phyloP scores from a whole-genome alignment of 1,140 invertebrate species.

The Physella acuta region DNA sequence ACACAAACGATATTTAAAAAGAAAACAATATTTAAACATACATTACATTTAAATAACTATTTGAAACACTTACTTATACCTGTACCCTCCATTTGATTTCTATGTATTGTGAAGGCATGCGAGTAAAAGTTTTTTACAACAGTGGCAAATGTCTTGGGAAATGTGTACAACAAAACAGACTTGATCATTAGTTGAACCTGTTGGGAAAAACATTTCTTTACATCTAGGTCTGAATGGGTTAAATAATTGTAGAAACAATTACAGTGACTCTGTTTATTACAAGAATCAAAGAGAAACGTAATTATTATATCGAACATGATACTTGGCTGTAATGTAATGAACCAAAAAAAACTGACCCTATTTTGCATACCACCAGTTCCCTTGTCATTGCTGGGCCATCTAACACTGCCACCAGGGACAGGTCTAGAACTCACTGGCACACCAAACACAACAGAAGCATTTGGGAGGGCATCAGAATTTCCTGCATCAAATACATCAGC shows the following conservation, averaged over 20 bases:
- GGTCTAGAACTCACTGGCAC: not conserved
- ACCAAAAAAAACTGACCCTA: no score
- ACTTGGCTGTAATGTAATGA: no score
- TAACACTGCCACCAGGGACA: not conserved
- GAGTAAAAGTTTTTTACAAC: constrained; percentile 47
- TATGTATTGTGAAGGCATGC: constrained; percentile 44
- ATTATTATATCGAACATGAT: no score
- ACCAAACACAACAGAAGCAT: constrained; percentile 16
- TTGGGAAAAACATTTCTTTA: no score
- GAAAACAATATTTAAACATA: not conserved
- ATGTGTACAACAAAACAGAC: constrained; percentile 42
- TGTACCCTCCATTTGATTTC: not conserved
- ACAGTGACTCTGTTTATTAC: no score
- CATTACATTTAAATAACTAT: not conserved
- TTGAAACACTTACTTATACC: no score
- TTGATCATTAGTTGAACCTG: constrained; percentile 37
- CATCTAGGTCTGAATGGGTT: no score
- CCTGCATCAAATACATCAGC: not conserved
- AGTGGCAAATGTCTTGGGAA: constrained; percentile 35
- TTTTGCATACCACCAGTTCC: no score
- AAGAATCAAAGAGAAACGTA: no score
- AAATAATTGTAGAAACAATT: no score
- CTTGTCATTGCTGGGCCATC: not conserved
- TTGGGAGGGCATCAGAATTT: not conserved
- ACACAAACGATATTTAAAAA: not conserved